A percentile compares a stretch with the other conserved stretches of the same genome.
Conservation (phyloP, 2,888 invertebrate genomes). For the Cremastobaeus sp. region DNA sequence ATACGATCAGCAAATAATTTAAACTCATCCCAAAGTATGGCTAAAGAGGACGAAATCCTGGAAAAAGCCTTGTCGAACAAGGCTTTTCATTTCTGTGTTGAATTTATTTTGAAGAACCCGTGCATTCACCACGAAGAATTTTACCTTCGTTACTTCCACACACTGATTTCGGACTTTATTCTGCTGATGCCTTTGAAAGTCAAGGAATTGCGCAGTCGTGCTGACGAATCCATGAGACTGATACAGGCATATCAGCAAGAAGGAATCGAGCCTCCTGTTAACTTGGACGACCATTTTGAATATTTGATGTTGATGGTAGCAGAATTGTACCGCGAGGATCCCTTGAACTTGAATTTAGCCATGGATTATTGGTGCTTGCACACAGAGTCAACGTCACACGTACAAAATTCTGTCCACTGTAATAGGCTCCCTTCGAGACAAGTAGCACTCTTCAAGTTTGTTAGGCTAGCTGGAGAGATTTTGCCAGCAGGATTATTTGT, state of each 20-base stretch:
- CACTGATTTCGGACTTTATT: slow-evolving; percentile 93
- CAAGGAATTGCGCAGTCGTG: slow-evolving; percentile 88
- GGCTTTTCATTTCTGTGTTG: slow-evolving; percentile 89
- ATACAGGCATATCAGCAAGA: slow-evolving; percentile 86
- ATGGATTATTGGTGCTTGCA: slow-evolving; percentile 90
- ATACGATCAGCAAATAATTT: slow-evolving; percentile 81
- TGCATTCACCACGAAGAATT: slow-evolving; percentile 87
- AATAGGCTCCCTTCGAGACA: slow-evolving; percentile 81
- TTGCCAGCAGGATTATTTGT: slow-evolving; percentile 90
- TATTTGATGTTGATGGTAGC: slow-evolving; percentile 89
- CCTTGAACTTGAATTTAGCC: slow-evolving; percentile 83
- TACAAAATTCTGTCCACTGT: slow-evolving; percentile 73
- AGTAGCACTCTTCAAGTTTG: slow-evolving; percentile 92
- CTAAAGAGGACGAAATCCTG: slow-evolving; percentile 89
- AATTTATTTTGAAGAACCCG: slow-evolving; percentile 85
- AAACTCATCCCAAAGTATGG: slow-evolving; percentile 80
- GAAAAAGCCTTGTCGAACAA: slow-evolving; percentile 88
- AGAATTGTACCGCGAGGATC: slow-evolving; percentile 87
- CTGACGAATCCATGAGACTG: slow-evolving; percentile 92
- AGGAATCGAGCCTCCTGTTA: slow-evolving; percentile 87
- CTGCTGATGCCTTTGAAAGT: slow-evolving; percentile 95
- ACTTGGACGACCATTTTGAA: slow-evolving; percentile 89
- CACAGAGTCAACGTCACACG: slow-evolving; percentile 76
- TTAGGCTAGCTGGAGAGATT: slow-evolving; percentile 91
- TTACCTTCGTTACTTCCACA: slow-evolving; percentile 89